Evolutionary conservation across 2,888 invertebrate species (phyloP).

Genomic region (Drosophila subquinaria): DNA sequence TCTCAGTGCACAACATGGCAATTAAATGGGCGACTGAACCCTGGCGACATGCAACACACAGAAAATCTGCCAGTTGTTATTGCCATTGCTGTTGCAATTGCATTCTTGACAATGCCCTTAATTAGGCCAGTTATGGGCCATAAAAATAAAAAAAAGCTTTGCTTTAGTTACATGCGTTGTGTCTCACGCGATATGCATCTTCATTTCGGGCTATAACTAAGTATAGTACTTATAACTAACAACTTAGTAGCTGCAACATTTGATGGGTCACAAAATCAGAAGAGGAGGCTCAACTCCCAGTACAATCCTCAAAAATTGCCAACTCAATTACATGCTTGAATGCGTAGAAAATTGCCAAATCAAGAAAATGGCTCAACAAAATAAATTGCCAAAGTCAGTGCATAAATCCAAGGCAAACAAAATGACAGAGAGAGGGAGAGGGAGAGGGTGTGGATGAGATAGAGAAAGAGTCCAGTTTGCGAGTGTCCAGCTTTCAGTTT

Average conservation of each 20-base stretch:
- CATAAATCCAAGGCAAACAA: constrained; percentile 67
- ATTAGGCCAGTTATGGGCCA: constrained; percentile 76
- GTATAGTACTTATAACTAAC: constrained; percentile 22
- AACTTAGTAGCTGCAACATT: constrained; percentile 27
- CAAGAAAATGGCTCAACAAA: constrained; percentile 65
- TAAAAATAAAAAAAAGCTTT: constrained; percentile 45
- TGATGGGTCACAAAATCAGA: constrained; percentile 13
- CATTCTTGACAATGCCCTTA: constrained; percentile 73
- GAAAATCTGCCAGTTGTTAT: constrained; percentile 61
- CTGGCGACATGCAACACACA: constrained; percentile 72
- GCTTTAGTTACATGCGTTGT: constrained; percentile 29
- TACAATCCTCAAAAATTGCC: constrained; percentile 50
- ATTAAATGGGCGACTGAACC: constrained; percentile 79
- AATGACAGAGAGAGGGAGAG: constrained; percentile 34
- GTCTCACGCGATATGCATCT: constrained; percentile 71
- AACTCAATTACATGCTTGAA: constrained; percentile 76
- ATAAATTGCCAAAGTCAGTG: constrained; percentile 63
- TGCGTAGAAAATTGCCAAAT: constrained; percentile 69
- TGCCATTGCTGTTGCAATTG: constrained; percentile 24
- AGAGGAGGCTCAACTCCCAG: not conserved
- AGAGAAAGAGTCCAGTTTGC: constrained; percentile 41
- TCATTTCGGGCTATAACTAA: constrained; percentile 27
- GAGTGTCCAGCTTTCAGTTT: constrained; percentile 76
- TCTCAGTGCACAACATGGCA: constrained; percentile 63
- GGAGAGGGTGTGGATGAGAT: not conserved